These are phyloP conservation scores for Lamellibrachia satsuma DNA, from an alignment of 2,888 invertebrate genomes.

Conservation along the genomic window DNA sequence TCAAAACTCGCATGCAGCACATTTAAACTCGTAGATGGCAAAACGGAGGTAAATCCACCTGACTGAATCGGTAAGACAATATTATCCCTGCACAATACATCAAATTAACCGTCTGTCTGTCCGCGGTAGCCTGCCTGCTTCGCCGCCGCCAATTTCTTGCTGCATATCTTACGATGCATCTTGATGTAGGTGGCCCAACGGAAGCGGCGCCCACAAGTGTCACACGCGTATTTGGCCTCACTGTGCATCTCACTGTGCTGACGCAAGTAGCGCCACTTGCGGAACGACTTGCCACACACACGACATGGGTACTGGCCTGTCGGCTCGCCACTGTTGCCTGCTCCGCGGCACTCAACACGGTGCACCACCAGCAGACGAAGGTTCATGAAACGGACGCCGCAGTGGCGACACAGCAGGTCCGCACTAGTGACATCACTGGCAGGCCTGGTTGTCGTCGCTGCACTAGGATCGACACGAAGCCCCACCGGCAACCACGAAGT, in stretches of 20 bases:
- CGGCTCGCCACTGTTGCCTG: neutral
- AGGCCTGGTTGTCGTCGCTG: neutral
- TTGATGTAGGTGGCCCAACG: neutral
- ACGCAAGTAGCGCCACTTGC: neutral
- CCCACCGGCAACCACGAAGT: neutral
- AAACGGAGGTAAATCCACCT: no score
- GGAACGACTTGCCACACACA: neutral
- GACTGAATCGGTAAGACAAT: no score
- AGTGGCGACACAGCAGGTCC: neutral
- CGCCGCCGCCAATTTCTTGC: neutral
- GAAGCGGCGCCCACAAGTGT: slow-evolving; percentile 14
- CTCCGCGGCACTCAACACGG: neutral
- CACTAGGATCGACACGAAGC: neutral
- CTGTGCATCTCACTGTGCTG: neutral
- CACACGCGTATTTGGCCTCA: slow-evolving; percentile 13
- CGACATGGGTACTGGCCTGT: neutral
- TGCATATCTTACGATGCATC: neutral
- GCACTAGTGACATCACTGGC: neutral
- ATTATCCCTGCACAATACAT: neutral
- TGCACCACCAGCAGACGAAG: neutral
- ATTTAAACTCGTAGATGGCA: no score
- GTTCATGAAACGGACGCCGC: neutral
- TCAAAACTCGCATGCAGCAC: no score
- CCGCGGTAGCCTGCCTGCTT: neutral
- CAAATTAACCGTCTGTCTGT: neutral